Evolutionary conservation across 2,888 invertebrate genomes (phyloP), one percentile per base, ranked within the genome.

Genomic region (Callosobruchus maculatus): DNA sequence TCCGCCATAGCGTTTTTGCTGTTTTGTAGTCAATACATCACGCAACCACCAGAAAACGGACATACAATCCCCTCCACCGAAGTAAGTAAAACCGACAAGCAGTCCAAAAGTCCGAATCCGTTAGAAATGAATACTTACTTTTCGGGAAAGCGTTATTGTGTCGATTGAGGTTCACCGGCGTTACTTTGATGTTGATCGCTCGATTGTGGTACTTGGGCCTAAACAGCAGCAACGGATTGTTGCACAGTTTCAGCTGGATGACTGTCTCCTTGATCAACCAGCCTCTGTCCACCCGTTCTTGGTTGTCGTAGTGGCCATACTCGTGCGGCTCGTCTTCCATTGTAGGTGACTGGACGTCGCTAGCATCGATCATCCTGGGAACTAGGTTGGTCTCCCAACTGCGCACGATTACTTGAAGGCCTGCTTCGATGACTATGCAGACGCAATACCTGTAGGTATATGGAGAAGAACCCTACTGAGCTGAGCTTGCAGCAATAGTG

Each of bases 181-280:
- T 85, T 75, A 90, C 90, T 89, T 94, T 94, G 70, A 94, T 91
- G 82, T 90, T 90, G 81, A 95, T 89, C 76, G 90, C 87, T 80
- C 92, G 91, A 78, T 91, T 92, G 80, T 91, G 89, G 81, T 94
- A 90, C 79, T 92, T 92, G 80, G 92, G 92, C 82, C 93, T 93
- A 91, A 91, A 92, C 72, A 96, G 89, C 78, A 92, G 92, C 74
- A 97, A 90, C 0, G 96, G 94, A 82, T 93, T 93, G 82, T 94
- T 93, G 81, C 92, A 91, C 82, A 96, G 90, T 86, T 96, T 95
- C 76, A 97, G 90, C 85, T 97, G 96, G 70, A 97, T 89, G 73
- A 94, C 89, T n/a, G 93, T 93, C 85, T 95, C 95, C 77, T 91
- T 90, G 67, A 94, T 95, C 30, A 97, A 88, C 97, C 97, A 97